Base-by-base conservation (phyloP, 2,888 invertebrate species). In the Drepanosiphum platanoidis region DNA sequence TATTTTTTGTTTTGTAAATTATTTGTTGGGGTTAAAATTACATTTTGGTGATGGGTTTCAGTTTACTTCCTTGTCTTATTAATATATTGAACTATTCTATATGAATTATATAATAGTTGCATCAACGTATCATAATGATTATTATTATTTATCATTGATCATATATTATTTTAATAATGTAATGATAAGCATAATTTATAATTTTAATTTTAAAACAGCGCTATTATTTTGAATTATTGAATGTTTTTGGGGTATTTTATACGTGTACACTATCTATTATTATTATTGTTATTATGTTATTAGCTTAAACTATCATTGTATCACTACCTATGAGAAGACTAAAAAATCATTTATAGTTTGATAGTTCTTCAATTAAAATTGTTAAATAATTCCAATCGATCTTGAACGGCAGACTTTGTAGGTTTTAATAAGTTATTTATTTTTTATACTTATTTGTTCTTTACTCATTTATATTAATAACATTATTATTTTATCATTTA, bases 1-100 rank as follows among this genome's bases (percentile, higher is more conserved):
- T 36, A 71, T 81, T 13, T 18, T 1, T 36, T 3, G 3, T 39
- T 61, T 15, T 71, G 7, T 71, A 30, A 36, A 81, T 58, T 64
- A 5, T 74, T 72, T 64, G 9, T 74, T 72, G 32, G 27, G 34
- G 13, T 4, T 82, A 42, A 39, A 71, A 61, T 83, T 74, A 18
- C n/a, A 18, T 32, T 74, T 52, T 72, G 82, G 82, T 83, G 64
- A 46, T 74, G 82, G 82, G 34, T 74, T n/a, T 7, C 3, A 74
- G 32, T 42, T 61, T 32, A 83, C 82, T 74, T 83, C 74, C 42
- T 64, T 74, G 15, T 64, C 61, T 83, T 64, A 46, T 74, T 64
- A 64, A 32, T 71, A 4, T 58, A 9, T 61, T 78, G 0, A 61
- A 32, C 27, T 1, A 32, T 32, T 32, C 4, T 30, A 64, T 64